Base-by-base conservation (phyloP, 2,888 invertebrate species). In the Celastrina argiolus region DNA sequence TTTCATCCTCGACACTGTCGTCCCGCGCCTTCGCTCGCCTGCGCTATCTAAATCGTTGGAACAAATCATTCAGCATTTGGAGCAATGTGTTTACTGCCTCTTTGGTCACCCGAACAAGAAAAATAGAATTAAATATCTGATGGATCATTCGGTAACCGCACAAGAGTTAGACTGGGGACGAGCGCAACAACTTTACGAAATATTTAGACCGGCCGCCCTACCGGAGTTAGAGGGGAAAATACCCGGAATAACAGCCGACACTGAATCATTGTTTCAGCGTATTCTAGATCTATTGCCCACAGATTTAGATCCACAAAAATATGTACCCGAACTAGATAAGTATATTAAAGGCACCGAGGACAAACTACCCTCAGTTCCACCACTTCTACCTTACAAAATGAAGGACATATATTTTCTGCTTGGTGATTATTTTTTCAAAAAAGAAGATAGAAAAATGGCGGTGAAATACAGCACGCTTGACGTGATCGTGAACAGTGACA, bases 341-440 rank as follows among this genome's bases (percentile, higher is more conserved):
- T 96, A 93, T 76, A 94, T 96, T 42, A 92, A 94, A 74, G 95
- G 95, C 0, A 83, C 87, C 14, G 86, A 83, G 58, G 88, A 92
- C 2, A 91, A 90, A 64, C 78, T 93, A 69, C 94, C 95, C 0
- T 77, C 76, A 2, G 83, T 92, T n/a, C 89, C 88, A 42, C 84
- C 88, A 67, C 77, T 91, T 5, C 74, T 94, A 61, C 94, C 94
- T 0, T 92, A 90, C 71, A 92, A 93, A 80, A 92, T 95, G 76
- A 92, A 93, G 42, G 94, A 95, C 65, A 94, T 97, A 68, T 98
- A 96, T 82, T 98, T 97, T 80, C 88, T 98, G n/a, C 86, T 99
- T 28, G 98, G 95, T 0, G 98, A 99, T 88, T 97, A 95, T 84
- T 95, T 97, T 84, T 97, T 98, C 78, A 98, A 98, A 84, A 96